Base-by-base conservation (phyloP, 2,888 invertebrate species). In the Plagiodera versicolora region DNA sequence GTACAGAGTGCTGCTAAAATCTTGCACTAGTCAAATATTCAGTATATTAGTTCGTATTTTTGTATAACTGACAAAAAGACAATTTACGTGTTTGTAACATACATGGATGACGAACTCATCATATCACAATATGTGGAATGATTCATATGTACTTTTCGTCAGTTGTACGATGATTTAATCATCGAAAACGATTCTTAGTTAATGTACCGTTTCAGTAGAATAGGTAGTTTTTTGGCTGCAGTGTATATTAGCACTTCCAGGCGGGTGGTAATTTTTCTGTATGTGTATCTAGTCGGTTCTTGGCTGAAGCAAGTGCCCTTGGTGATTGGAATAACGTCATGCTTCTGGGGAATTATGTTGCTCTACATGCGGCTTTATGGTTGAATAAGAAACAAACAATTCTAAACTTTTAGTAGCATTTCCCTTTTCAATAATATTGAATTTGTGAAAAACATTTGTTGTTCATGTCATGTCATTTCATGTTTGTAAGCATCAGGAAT, bases 321-420 rank as follows among this genome's bases (percentile, higher is more conserved):
- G 81, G 89, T 92, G 86, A 88, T 93, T 84, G 93, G 94, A 81
- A 88, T 93, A 80, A 92, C 92, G 79, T 92, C 92, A 80, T 93
- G 92, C 85, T 85, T 94, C 82, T 92, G 92, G 91, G 93, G 92
- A 80, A 83, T 89, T 81, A 84, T 88, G 81, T 85, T 89, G 81
- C 86, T 88, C 83, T 85, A 88, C 83, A 84, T 88, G 83, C 86
- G 87, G 83, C 83, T 86, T 80, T 87, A 87, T 84, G 85, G 74
- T 75, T 79, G 71, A 75, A 68, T 63, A 45, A 50, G 51, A 63
- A 51, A 57, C 48, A 55, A 46, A 46, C 19, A 20, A 35, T 46
- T 48, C 35, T 24, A 49, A 54, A 48, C 48, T 53, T 35, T 60
- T 54, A 47, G 55, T 58, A 63, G 67, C 64, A 66, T 66, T 66